A percentile compares a stretch with the other conserved stretches of the same genome.
Conservation (phyloP, 2,113 vertebrate species). For the Nibea albiflora region DNA sequence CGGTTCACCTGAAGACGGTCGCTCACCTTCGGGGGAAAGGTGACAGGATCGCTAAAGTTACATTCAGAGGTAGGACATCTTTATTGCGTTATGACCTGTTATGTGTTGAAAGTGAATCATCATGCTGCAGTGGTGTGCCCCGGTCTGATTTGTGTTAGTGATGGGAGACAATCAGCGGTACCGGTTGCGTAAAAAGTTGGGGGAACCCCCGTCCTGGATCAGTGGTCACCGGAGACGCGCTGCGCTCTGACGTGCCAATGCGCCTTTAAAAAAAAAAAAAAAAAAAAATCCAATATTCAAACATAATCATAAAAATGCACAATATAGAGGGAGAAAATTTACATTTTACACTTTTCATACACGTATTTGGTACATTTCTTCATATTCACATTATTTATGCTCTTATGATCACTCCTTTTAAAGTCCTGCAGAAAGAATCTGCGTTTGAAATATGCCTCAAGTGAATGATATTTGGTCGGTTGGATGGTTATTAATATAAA, state of each 20-base stretch:
- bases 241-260: background rate
- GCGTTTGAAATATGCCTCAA: too few relatives aligned
- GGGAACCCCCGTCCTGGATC: conserved; percentile 11
- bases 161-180: background rate
- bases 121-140: background rate
- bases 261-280: background rate
- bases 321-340: background rate
- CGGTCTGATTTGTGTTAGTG: background rate
- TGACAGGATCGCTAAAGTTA: conserved; percentile 92
- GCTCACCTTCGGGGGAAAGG: conserved; percentile 88
- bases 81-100: background rate
- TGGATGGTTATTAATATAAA: background rate
- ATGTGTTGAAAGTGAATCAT: background rate
- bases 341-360: too few relatives aligned
- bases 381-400: too few relatives aligned
- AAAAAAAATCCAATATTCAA: background rate
- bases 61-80: conserved; percentile 88
- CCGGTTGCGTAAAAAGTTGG: conserved; percentile 56
- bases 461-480: too few relatives aligned
- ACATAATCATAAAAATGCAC: background rate
- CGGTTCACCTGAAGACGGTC: conserved; percentile 89
- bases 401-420: too few relatives aligned
- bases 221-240: background rate
- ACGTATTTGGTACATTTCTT: too few relatives aligned
- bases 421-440: too few relatives aligned